phyloP scores from a whole-genome alignment of 2,888 invertebrate genomes.

The Ochlodes sylvanus region DNA sequence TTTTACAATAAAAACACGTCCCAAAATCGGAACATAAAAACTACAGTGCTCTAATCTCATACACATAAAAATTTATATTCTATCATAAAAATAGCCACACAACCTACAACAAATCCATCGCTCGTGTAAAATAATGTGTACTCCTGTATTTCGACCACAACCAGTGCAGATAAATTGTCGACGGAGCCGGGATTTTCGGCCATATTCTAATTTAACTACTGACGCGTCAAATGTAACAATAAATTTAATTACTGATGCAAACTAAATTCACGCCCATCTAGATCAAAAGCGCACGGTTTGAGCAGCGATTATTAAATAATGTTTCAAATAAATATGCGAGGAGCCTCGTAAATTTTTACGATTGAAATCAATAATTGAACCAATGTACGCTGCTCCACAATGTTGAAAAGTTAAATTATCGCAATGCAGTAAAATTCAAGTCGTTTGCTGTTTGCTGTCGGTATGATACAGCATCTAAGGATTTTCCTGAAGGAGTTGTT shows the following conservation, averaged over 20 bases:
- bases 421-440: too few species aligned
- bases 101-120: background rate
- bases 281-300: conserved; percentile 20
- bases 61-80: conserved; percentile 1
- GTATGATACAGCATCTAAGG: too few species aligned
- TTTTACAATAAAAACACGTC: background rate
- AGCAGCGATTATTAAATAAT: conserved; percentile 11
- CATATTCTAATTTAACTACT: conserved; percentile 19
- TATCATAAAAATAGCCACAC: background rate
- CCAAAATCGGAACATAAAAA: background rate
- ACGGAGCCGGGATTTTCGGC: conserved; percentile 5
- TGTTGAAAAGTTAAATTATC: too few species aligned
- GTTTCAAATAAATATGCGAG: conserved; percentile 9
- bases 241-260: conserved; percentile 24
- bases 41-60: background rate
- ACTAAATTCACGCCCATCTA: conserved; percentile 23
- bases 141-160: background rate
- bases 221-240: conserved; percentile 24
- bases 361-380: too few species aligned
- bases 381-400: too few species aligned
- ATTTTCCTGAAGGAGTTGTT: too few species aligned
- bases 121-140: conserved; percentile 4
- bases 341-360: background rate
- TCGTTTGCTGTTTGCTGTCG: too few species aligned
- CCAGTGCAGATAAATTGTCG: conserved; percentile 7